phyloP scores from a whole-genome alignment of 2,113 vertebrate species.

The Penelope pileata region DNA sequence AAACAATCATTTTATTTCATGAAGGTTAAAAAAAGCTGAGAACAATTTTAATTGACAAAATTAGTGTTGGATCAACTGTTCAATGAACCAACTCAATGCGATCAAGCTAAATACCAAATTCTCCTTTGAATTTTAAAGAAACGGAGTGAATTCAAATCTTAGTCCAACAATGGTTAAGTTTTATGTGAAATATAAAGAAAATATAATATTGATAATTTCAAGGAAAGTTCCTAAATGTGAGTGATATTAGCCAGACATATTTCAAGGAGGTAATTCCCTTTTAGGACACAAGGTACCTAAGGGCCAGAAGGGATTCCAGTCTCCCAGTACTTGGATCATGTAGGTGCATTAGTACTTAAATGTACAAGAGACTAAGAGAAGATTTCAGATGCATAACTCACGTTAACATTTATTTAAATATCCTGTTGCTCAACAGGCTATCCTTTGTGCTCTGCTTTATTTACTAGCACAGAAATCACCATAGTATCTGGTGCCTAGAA shows the following conservation, averaged over 20 bases:
- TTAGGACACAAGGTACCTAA: not conserved
- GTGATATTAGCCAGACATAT: not conserved
- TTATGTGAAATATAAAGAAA: not conserved
- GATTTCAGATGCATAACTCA: not conserved
- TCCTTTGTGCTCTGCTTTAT: not conserved
- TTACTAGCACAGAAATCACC: conserved; percentile 23
- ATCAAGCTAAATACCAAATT: not conserved
- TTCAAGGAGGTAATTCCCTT: not conserved
- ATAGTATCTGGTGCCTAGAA: conserved; percentile 14
- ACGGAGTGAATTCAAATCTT: not conserved
- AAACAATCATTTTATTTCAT: too few species aligned
- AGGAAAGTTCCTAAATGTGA: not conserved
- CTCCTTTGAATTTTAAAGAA: not conserved
- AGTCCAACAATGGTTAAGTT: not conserved
- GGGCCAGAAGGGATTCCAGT: not conserved
- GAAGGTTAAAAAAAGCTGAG: not conserved
- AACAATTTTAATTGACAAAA: not conserved
- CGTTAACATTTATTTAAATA: conserved; percentile 2
- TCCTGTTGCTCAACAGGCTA: not conserved
- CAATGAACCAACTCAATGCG: accelerated
- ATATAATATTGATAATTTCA: not conserved
- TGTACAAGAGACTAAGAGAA: not conserved
- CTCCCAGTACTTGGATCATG: not conserved
- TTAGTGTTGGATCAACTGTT: not conserved
- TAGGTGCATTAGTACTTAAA: not conserved